Conservation (phyloP, 2,797 vertebrate genomes). For the Vipera ursinii region DNA sequence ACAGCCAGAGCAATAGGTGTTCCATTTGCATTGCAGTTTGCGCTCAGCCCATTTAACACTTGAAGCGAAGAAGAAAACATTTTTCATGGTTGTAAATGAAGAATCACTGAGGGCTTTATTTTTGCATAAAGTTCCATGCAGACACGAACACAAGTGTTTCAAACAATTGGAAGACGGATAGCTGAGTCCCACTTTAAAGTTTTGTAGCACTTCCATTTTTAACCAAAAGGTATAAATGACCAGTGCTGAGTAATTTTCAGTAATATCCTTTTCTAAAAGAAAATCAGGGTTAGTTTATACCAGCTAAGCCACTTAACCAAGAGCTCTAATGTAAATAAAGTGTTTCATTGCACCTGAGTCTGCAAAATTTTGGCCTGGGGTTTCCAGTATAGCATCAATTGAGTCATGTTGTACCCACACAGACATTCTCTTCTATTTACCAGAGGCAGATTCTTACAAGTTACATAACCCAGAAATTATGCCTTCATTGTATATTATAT, state of each 20-base stretch:
- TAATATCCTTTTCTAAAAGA: neutral
- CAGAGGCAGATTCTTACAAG: neutral
- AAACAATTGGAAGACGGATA: neutral
- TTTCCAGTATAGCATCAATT: neutral
- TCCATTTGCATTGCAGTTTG: conserved; percentile 9
- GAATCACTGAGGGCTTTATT: neutral
- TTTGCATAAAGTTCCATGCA: neutral
- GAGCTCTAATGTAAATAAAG: neutral
- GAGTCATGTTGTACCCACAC: neutral
- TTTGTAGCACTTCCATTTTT: neutral
- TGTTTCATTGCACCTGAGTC: neutral
- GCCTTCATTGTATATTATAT: neutral
- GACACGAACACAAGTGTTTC: neutral
- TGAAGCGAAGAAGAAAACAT: conserved; percentile 5
- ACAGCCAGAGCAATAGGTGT: neutral
- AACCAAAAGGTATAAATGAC: neutral
- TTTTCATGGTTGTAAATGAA: neutral
- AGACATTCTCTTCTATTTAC: neutral
- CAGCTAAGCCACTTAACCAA: neutral
- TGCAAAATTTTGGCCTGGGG: neutral
- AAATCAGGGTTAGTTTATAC: neutral
- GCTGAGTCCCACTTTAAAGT: neutral
- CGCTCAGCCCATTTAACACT: conserved; percentile 11
- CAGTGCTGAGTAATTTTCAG: neutral
- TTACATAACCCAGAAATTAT: neutral